Evolutionary conservation across 2,888 invertebrate species (phyloP).

Genomic region (Drosophila neoperkinsi): DNA sequence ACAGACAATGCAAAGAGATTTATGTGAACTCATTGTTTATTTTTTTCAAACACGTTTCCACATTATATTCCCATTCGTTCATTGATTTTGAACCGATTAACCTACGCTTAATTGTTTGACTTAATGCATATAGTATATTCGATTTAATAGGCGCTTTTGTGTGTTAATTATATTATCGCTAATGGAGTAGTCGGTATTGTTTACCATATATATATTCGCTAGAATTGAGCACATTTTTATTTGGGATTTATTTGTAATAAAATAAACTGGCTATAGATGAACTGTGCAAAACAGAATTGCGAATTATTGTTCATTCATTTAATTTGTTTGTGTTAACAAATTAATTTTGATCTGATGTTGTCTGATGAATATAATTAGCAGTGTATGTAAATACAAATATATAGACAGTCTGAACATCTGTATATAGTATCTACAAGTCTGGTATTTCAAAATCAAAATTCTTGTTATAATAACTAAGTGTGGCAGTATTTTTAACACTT

Average conservation of each 20-base stretch:
- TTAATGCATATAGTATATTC: slow-evolving; percentile 44
- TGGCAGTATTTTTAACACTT: neutral
- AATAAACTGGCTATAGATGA: slow-evolving; percentile 26
- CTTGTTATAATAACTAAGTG: neutral
- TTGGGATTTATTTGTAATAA: neutral
- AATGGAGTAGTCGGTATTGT: slow-evolving; percentile 52
- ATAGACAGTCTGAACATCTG: neutral
- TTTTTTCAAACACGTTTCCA: slow-evolving; percentile 56
- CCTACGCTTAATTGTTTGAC: slow-evolving; percentile 70
- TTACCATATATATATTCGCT: slow-evolving; percentile 4
- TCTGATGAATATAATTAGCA: neutral
- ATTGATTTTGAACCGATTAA: slow-evolving; percentile 76
- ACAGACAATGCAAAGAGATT: slow-evolving; percentile 70
- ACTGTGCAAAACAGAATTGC: slow-evolving; percentile 25
- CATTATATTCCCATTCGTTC: slow-evolving; percentile 60
- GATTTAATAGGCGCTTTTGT: slow-evolving; percentile 71
- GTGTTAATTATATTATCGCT: slow-evolving; percentile 77
- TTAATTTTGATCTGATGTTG: neutral
- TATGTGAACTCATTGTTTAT: slow-evolving; percentile 58
- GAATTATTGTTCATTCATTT: slow-evolving; percentile 14
- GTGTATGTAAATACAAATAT: neutral
- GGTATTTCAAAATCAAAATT: neutral
- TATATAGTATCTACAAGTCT: neutral
- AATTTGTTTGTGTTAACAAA: neutral
- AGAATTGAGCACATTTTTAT: neutral